A percentile compares a stretch with the other conserved stretches of the same genome.
phyloP scores from a whole-genome alignment of 2,797 vertebrate species.

The Hydrolagus colliei region DNA sequence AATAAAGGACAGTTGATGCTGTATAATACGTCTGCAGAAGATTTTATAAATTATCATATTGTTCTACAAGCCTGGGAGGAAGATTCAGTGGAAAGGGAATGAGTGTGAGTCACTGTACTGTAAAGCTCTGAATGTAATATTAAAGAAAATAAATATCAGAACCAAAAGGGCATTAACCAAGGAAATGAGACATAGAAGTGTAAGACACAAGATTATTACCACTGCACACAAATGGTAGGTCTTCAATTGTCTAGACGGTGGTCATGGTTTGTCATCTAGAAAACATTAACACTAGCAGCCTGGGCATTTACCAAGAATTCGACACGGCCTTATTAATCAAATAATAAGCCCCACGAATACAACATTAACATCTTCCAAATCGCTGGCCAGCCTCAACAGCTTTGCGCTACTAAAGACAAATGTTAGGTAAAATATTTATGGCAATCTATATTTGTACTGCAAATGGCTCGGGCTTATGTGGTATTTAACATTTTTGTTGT shows the following conservation, averaged over 20 bases:
- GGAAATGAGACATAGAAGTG: slow-evolving; percentile 54
- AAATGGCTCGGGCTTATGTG: background rate
- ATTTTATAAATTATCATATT: slow-evolving; percentile 56
- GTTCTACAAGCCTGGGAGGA: slow-evolving; percentile 51
- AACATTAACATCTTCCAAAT: background rate
- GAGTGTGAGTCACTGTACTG: slow-evolving; percentile 56
- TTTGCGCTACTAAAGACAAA: background rate
- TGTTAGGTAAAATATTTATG: background rate
- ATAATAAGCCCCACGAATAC: background rate
- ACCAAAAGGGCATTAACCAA: slow-evolving; percentile 56
- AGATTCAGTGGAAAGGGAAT: slow-evolving; percentile 45
- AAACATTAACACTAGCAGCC: slow-evolving; percentile 8
- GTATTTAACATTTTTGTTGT: background rate
- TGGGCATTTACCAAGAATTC: background rate
- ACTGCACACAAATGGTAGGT: slow-evolving; percentile 41
- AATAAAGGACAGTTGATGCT: slow-evolving; percentile 44
- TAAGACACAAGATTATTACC: slow-evolving; percentile 47
- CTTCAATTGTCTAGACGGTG: slow-evolving; percentile 5
- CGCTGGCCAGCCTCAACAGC: background rate
- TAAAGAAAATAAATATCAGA: slow-evolving; percentile 66
- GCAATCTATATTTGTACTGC: background rate
- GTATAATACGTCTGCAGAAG: slow-evolving; percentile 40
- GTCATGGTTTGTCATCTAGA: slow-evolving; percentile 18
- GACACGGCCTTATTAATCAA: slow-evolving; percentile 21
- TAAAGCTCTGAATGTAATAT: slow-evolving; percentile 52